phyloP scores from a whole-genome alignment of 2,113 vertebrate species.

The Gila orcuttii region DNA sequence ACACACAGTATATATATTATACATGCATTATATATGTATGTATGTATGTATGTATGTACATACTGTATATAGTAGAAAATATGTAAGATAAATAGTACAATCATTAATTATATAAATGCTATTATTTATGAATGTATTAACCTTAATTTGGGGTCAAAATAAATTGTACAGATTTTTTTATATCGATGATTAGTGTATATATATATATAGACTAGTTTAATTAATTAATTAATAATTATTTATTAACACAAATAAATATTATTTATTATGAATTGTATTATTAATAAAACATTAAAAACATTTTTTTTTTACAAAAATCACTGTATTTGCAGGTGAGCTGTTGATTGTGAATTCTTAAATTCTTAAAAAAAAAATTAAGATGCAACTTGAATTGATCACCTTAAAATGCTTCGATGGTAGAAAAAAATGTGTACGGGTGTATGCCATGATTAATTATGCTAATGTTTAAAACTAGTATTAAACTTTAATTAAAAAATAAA shows the following conservation, averaged over 20 bases:
- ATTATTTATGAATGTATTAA: not conserved
- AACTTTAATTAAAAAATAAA: not conserved
- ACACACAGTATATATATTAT: not conserved
- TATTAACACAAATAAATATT: not conserved
- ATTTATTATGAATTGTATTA: not conserved
- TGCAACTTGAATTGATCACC: not conserved
- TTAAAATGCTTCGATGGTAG: not conserved
- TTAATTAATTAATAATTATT: too few species aligned
- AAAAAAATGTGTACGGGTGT: not conserved
- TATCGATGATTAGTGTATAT: too few species aligned
- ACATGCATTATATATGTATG: too few species aligned
- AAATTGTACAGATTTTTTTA: too few species aligned
- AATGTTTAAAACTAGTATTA: not conserved
- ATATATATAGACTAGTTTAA: too few species aligned
- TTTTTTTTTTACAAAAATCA: too few species aligned
- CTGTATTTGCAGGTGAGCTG: too few species aligned
- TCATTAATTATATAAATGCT: not conserved
- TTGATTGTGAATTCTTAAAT: not conserved
- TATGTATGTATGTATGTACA: too few species aligned
- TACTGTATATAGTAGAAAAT: too few species aligned
- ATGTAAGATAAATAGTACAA: not conserved
- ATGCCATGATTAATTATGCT: not conserved
- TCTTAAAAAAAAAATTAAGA: not conserved
- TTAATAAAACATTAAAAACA: too few species aligned
- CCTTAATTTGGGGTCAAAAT: too few species aligned